phyloP scores from a whole-genome alignment of 2,113 vertebrate species.

The Sinocyclocheilus anophthalmus region DNA sequence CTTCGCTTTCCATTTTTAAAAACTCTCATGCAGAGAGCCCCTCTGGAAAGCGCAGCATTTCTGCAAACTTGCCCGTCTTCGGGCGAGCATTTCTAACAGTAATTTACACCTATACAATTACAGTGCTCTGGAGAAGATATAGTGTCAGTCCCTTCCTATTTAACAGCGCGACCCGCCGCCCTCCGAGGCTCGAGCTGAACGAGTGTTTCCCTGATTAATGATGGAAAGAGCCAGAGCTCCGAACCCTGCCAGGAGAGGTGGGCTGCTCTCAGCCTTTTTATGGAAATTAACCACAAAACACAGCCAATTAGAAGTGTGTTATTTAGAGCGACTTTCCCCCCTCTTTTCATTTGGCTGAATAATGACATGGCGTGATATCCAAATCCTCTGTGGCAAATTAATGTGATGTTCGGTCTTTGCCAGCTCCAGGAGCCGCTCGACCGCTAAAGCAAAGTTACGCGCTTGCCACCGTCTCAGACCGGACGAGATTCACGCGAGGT shows the following conservation, averaged over 20 bases:
- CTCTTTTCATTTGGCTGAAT: constrained; percentile 69
- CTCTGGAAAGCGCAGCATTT: constrained; percentile 49
- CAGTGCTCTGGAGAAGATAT: constrained; percentile 69
- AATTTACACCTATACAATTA: constrained; percentile 79
- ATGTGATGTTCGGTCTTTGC: constrained; percentile 69
- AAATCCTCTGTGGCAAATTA: constrained; percentile 69
- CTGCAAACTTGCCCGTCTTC: constrained; percentile 56
- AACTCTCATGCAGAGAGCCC: neutral
- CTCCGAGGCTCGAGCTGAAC: constrained; percentile 70
- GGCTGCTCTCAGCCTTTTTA: constrained; percentile 74
- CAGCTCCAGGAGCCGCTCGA: constrained; percentile 62
- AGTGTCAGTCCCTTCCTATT: constrained; percentile 74
- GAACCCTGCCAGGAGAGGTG: constrained; percentile 70
- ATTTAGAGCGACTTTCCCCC: constrained; percentile 72
- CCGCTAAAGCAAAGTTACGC: constrained; percentile 55
- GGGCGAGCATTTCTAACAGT: constrained; percentile 68
- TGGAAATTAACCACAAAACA: constrained; percentile 81
- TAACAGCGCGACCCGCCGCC: constrained; percentile 70
- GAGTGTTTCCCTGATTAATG: constrained; percentile 78
- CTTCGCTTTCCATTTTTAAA: neutral
- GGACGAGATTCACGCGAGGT: constrained; percentile 1
- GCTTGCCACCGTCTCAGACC: constrained; percentile 21
- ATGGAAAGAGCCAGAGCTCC: constrained; percentile 62
- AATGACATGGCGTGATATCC: constrained; percentile 68
- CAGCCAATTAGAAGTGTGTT: constrained; percentile 78